phyloP scores from a whole-genome alignment of 2,888 invertebrate species.

The Spisula subtruncata region DNA sequence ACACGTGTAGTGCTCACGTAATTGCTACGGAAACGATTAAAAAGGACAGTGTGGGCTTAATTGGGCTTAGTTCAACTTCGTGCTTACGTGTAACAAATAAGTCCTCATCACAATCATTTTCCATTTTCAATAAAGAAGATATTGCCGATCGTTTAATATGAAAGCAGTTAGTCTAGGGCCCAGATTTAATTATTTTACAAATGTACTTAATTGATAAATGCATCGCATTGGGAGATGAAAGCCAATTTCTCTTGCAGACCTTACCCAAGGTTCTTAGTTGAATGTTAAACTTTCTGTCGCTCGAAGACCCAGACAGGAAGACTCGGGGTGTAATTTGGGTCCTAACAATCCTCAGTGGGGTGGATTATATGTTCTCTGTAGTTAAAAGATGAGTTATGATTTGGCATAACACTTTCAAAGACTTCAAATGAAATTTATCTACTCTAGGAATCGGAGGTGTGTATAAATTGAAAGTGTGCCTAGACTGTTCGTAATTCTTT shows the following conservation, averaged over 20 bases:
- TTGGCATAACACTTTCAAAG: neutral
- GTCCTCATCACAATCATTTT: neutral
- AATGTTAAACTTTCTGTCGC: neutral
- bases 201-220: neutral
- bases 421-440: neutral
- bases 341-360: neutral
- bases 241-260: neutral
- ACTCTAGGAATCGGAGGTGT: neutral
- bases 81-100: no score
- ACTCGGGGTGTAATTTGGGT: neutral
- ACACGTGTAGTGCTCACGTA: neutral
- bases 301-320: neutral
- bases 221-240: slow-evolving; percentile 3
- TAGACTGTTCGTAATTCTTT: neutral
- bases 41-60: no score
- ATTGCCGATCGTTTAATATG: neutral
- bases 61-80: no score
- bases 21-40: neutral
- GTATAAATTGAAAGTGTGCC: slow-evolving; percentile 15
- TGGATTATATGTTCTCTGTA: neutral
- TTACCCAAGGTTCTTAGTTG: neutral
- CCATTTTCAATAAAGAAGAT: neutral
- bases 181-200: neutral
- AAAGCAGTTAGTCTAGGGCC: neutral
- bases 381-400: neutral